phyloP scores from a whole-genome alignment of 2,113 vertebrate genomes.

The Desmodus rotundus region DNA sequence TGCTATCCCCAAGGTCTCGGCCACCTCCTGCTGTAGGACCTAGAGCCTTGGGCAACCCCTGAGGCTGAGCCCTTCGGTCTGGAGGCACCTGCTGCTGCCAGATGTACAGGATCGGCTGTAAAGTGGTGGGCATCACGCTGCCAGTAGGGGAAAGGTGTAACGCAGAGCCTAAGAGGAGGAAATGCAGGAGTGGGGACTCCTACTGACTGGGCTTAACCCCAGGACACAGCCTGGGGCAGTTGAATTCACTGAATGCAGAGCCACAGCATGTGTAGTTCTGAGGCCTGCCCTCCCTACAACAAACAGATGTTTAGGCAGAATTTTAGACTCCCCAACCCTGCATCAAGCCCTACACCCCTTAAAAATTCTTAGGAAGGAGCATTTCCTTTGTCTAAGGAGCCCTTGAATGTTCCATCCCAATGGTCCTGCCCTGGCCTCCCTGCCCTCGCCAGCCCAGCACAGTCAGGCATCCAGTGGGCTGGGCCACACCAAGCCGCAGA shows the following conservation, averaged over 20 bases:
- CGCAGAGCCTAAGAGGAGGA: background rate
- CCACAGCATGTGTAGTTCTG: background rate
- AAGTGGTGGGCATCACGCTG: fast-evolving
- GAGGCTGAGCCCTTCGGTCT: background rate
- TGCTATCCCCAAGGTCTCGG: background rate
- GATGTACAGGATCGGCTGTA: background rate
- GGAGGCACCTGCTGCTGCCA: background rate
- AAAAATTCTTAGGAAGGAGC: background rate
- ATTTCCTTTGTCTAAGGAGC: background rate
- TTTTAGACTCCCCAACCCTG: background rate
- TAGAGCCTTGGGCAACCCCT: background rate
- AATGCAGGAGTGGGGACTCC: background rate
- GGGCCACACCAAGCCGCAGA: background rate
- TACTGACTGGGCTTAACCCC: too few species aligned
- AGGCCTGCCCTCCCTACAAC: background rate
- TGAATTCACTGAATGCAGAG: background rate
- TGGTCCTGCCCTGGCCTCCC: background rate
- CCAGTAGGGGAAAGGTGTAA: fast-evolving
- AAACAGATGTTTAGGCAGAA: background rate
- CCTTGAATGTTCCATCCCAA: background rate
- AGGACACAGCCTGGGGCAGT: background rate
- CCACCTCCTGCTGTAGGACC: background rate
- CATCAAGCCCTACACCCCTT: fast-evolving
- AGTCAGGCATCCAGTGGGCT: fast-evolving
- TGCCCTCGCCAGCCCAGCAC: background rate